Evolutionary conservation across 2,113 vertebrate species (phyloP).

Genomic region (Ranitomeya variabilis): DNA sequence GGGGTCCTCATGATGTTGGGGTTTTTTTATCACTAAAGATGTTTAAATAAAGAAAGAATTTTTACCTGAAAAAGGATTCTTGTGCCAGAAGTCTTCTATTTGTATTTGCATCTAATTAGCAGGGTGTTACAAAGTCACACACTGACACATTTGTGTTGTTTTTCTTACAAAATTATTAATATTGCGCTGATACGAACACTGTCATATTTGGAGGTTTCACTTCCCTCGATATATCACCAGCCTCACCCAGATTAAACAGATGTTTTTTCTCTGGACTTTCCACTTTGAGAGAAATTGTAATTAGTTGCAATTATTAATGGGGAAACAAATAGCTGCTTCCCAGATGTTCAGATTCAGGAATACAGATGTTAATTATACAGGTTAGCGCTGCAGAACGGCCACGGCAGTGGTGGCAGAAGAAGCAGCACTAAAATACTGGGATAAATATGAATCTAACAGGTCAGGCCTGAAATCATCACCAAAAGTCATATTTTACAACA

Average conservation of each 20-base stretch:
- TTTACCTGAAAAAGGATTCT: too few relatives aligned
- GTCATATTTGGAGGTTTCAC: not conserved
- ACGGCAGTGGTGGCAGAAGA: not conserved
- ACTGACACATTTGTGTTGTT: too few relatives aligned
- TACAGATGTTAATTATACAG: conserved; percentile 41
- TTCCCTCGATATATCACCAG: not conserved
- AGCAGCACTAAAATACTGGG: not conserved
- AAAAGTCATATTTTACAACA: not conserved
- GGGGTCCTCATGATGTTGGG: too few relatives aligned
- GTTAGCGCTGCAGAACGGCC: conserved; percentile 27
- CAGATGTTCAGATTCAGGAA: conserved; percentile 34
- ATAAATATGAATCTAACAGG: not conserved
- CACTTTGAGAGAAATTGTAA: not conserved
- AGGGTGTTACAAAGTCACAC: too few relatives aligned
- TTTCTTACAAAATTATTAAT: not conserved
- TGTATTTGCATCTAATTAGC: too few relatives aligned
- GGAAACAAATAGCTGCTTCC: not conserved
- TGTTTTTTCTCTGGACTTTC: conserved; percentile 17
- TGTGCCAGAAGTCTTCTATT: too few relatives aligned
- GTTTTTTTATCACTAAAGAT: too few relatives aligned
- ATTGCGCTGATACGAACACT: not conserved
- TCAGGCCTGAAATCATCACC: not conserved
- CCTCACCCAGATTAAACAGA: not conserved
- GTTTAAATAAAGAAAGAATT: too few relatives aligned
- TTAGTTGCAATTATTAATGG: conserved; percentile 38